phyloP scores from a whole-genome alignment of 2,113 vertebrate genomes.

The Coturnix japonica region DNA sequence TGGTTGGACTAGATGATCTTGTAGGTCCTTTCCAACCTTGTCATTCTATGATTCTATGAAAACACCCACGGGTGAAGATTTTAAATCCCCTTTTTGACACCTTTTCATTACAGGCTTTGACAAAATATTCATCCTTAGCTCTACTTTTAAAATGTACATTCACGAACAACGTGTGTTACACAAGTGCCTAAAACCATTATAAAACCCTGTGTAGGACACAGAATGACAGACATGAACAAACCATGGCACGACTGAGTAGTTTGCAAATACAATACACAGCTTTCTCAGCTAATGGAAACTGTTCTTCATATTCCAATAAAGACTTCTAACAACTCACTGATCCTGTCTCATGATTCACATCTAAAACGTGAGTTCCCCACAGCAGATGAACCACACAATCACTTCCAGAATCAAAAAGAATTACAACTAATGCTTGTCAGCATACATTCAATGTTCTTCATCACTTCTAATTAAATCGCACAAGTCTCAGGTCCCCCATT shows the following conservation, averaged over 20 bases:
- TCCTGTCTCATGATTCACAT: not conserved
- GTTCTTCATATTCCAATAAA: not conserved
- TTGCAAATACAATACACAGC: not conserved
- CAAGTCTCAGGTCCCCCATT: not conserved
- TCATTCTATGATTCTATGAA: not conserved
- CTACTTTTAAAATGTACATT: not conserved
- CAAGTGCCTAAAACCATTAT: not conserved
- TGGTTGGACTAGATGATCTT: no score
- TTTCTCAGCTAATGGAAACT: not conserved
- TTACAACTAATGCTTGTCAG: not conserved
- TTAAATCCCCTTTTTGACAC: not conserved
- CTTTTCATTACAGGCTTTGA: not conserved
- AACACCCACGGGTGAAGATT: not conserved
- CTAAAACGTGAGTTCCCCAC: not conserved
- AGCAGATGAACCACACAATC: constrained; percentile 1
- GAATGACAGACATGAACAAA: not conserved
- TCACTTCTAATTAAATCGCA: not conserved
- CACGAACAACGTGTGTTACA: not conserved
- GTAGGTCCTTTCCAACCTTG: no score
- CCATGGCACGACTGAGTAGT: not conserved
- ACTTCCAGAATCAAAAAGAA: constrained; percentile 11
- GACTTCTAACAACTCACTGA: not conserved
- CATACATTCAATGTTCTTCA: not conserved
- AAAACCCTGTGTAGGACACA: not conserved
- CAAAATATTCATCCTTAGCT: not conserved